Evolutionary conservation across 2,888 invertebrate species (phyloP).

Genomic region (Melangyna quadrimaculata): DNA sequence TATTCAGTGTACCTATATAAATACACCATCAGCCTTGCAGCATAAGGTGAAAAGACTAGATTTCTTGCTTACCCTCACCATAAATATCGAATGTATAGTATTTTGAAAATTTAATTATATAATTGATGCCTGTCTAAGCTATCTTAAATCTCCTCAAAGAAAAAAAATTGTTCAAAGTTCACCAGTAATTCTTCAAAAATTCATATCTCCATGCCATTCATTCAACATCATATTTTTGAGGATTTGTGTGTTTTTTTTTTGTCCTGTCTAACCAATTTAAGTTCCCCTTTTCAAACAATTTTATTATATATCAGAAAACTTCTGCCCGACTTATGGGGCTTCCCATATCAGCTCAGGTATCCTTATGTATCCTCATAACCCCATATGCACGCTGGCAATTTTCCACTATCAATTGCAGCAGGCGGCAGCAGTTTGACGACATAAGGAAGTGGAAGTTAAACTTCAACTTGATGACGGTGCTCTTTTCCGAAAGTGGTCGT

Average conservation of each 20-base stretch:
- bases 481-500: conserved; percentile 18
- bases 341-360: conserved; percentile 55
- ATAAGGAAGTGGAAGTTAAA: conserved; percentile 64
- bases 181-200: background rate
- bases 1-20: too few species aligned
- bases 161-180: background rate
- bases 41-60: too few species aligned
- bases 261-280: conserved; percentile 2
- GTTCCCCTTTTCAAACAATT: conserved; percentile 31
- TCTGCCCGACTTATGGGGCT: conserved; percentile 41
- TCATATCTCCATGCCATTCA: background rate
- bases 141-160: background rate
- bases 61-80: too few species aligned
- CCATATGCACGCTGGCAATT: conserved; percentile 50
- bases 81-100: too few species aligned
- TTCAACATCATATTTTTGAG: background rate
- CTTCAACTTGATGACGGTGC: conserved; percentile 65
- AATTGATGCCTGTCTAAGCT: background rate
- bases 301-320: conserved; percentile 23
- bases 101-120: background rate
- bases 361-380: conserved; percentile 35
- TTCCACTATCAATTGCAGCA: conserved; percentile 32
- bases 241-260: background rate
- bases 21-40: too few species aligned
- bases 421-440: conserved; percentile 15